phyloP scores from a whole-genome alignment of 2,113 vertebrate genomes.

The Nothobranchius kuhntae region DNA sequence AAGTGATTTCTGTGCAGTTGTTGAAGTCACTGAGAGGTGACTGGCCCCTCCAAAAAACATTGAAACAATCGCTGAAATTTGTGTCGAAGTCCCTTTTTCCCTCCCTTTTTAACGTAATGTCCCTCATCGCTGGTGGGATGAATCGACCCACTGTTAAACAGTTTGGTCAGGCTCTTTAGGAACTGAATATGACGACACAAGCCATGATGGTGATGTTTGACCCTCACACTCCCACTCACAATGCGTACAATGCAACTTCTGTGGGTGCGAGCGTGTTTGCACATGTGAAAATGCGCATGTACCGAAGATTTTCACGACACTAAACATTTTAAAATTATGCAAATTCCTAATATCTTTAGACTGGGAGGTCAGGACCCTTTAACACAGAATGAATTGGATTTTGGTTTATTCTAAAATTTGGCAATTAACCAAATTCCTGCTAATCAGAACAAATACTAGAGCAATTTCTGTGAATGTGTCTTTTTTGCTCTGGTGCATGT shows the following conservation, averaged over 20 bases:
- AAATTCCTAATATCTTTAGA: neutral
- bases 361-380: neutral
- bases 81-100: constrained; percentile 41
- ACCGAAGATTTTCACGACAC: constrained; percentile 3
- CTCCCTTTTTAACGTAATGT: constrained; percentile 24
- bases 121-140: constrained; percentile 36
- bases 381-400: too few species aligned
- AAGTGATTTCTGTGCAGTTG: constrained; percentile 16
- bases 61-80: constrained; percentile 42
- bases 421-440: too few species aligned
- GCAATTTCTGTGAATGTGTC: too few species aligned
- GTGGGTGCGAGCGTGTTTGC: constrained; percentile 19
- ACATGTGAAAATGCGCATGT: constrained; percentile 13
- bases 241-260: constrained; percentile 54
- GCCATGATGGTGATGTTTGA: constrained; percentile 55
- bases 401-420: neutral
- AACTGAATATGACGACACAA: constrained; percentile 67
- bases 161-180: constrained; percentile 43
- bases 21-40: constrained; percentile 27
- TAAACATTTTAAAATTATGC: neutral
- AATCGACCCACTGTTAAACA: constrained; percentile 58
- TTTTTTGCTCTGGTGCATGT: too few species aligned
- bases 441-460: too few species aligned
- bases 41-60: constrained; percentile 20
- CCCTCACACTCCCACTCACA: constrained; percentile 64